Evolutionary conservation across 2,888 invertebrate genomes (phyloP), one percentile per base, ranked within the genome.

Genomic region (Sphaeridia pumilis): DNA sequence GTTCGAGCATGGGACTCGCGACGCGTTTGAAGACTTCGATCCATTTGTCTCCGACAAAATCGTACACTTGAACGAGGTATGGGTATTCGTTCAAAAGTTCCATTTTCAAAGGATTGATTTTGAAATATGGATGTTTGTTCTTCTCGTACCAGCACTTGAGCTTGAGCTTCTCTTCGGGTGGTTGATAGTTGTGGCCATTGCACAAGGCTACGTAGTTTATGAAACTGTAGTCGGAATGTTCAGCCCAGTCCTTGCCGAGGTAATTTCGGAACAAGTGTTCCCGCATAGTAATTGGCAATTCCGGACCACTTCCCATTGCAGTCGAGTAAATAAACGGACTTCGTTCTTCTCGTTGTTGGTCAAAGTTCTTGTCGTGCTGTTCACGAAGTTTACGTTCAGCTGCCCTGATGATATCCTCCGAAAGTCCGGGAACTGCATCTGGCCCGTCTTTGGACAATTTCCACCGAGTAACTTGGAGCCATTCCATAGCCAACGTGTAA

Each of bases 401-500:
- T 2, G 25, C 52, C n/a, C 27, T 25, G 17, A 52, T 41, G 22
- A 52, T 47, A 3, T 52, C 52, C 10, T 52, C 52, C 10, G 27
- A 21, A 1, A 52, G 26, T 10, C 52, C 52, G 2, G 52, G 24
- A 46, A 46, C 46, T 1, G 47, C 24, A 3, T 52, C 52, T 24
- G 28, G 34, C 36, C 54, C 57, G 14, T 57, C 56, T 36, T 59
- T 50, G 24, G 52, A 57, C 41, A 63, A 55, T 53, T 54, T 57
- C 5, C 55, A 49, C 28, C 57, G 60, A 2, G 62, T 63, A 1
- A 58, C 54, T 25, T 52, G 54, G n/a, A 65, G 46, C 65, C 65
- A 65, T 20, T 65, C 61, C 52, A 62, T 50, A 4, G 63, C 63
- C 46, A 65, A 53, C 3, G 59, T 60, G 52, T 60, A 62, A 41